Percentiles rank a stretch among this genome's conserved stretches.
Conservation (phyloP, 2,888 invertebrate species). For the Meta bourneti region DNA sequence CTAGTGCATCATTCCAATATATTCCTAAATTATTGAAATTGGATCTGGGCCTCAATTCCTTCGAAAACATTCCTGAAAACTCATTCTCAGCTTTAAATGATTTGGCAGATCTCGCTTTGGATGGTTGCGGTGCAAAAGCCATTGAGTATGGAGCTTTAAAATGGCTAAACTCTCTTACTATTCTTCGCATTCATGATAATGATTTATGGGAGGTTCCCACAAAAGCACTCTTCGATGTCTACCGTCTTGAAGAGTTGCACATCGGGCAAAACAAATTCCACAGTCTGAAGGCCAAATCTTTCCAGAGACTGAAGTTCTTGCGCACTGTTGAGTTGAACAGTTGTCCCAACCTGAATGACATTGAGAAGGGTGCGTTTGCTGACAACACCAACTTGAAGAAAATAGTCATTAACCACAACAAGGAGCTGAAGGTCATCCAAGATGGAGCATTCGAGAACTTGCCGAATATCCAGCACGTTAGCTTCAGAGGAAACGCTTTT, state of each 20-base stretch:
- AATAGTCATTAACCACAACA: slow-evolving; percentile 75
- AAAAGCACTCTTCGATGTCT: slow-evolving; percentile 80
- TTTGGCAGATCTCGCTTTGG: slow-evolving; percentile 87
- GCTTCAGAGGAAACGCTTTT: slow-evolving; percentile 76
- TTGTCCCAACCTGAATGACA: slow-evolving; percentile 54
- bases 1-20: slow-evolving; percentile 88
- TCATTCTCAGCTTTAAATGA: slow-evolving; percentile 82
- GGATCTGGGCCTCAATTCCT: slow-evolving; percentile 89
- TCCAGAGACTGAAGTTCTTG: slow-evolving; percentile 67
- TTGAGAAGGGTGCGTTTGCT: slow-evolving; percentile 72
- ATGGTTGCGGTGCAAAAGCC: slow-evolving; percentile 78
- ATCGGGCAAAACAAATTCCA: slow-evolving; percentile 81
- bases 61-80: slow-evolving; percentile 83
- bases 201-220: slow-evolving; percentile 73
- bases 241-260: slow-evolving; percentile 87
- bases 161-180: slow-evolving; percentile 87
- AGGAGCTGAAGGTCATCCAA: slow-evolving; percentile 70
- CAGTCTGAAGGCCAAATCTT: slow-evolving; percentile 57
- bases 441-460: slow-evolving; percentile 74
- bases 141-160: slow-evolving; percentile 83
- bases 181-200: slow-evolving; percentile 82
- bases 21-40: slow-evolving; percentile 88
- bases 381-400: slow-evolving; percentile 74
- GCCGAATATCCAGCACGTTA: slow-evolving; percentile 70
- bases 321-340: slow-evolving; percentile 59